Conservation (phyloP, 2,113 vertebrate genomes). For the Spizaetus ornatus region DNA sequence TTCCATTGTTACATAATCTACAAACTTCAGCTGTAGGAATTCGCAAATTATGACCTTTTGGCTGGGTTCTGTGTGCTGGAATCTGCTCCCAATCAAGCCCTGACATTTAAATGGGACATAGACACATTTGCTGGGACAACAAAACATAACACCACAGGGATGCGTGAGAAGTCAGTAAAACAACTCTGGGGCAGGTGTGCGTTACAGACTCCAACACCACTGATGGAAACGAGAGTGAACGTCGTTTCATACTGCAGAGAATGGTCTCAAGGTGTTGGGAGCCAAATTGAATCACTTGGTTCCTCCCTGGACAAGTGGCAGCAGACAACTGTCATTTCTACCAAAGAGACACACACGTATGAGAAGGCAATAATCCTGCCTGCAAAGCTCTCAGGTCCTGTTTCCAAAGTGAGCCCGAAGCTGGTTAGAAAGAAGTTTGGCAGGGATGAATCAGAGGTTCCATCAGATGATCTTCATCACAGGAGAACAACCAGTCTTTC, state of each 20-base stretch:
- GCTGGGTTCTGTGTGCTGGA: neutral
- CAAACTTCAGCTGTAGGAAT: neutral
- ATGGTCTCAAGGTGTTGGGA: accelerated
- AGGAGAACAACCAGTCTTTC: neutral
- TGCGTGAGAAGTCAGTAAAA: accelerated
- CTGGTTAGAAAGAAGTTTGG: neutral
- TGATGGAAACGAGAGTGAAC: accelerated
- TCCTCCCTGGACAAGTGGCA: neutral
- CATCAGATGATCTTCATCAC: neutral
- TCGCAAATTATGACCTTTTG: neutral
- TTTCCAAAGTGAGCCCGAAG: neutral
- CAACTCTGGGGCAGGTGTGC: neutral
- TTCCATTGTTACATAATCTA: neutral
- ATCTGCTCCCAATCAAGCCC: neutral
- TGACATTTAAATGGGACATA: neutral
- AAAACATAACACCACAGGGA: accelerated
- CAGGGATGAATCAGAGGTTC: neutral
- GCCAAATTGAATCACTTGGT: neutral
- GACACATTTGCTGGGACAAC: neutral
- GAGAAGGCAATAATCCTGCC: neutral
- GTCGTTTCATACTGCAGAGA: accelerated
- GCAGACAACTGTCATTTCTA: neutral
- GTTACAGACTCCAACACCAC: neutral
- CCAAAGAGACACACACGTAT: accelerated
- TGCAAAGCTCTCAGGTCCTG: neutral